Conservation (phyloP, 1,140 invertebrate genomes). For the Babylonia areolata region DNA sequence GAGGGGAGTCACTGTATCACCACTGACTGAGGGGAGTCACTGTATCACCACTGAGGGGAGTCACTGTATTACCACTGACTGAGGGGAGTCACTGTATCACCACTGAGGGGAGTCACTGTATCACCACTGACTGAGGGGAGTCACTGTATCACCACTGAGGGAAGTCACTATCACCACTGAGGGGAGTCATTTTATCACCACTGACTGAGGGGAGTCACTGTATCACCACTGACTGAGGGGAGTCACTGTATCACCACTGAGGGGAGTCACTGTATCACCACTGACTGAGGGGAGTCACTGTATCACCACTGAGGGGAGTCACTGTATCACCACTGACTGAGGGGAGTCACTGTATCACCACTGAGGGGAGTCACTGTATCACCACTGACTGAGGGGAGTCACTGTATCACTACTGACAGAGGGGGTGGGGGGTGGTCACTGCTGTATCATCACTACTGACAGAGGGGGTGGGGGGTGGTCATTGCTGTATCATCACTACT, state of each 20-base stretch:
- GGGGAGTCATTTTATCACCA: background rate
- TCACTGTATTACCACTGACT: too few species aligned
- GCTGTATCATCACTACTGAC: too few species aligned
- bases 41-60: too few species aligned
- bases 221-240: too few species aligned
- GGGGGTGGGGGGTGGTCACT: too few species aligned
- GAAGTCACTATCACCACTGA: slow-evolving; percentile 48
- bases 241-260: background rate
- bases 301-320: background rate
- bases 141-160: background rate
- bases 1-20: too few species aligned
- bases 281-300: background rate
- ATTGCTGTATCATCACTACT: too few species aligned
- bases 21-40: too few species aligned
- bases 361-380: background rate
- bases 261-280: background rate
- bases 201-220: too few species aligned
- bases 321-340: background rate
- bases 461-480: too few species aligned
- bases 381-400: background rate
- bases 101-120: too few species aligned
- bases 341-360: background rate
- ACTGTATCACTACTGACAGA: background rate
- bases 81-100: too few species aligned
- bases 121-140: background rate